phyloP scores from a whole-genome alignment of 2,113 vertebrate species.

The Sylvilagus bachmani region DNA sequence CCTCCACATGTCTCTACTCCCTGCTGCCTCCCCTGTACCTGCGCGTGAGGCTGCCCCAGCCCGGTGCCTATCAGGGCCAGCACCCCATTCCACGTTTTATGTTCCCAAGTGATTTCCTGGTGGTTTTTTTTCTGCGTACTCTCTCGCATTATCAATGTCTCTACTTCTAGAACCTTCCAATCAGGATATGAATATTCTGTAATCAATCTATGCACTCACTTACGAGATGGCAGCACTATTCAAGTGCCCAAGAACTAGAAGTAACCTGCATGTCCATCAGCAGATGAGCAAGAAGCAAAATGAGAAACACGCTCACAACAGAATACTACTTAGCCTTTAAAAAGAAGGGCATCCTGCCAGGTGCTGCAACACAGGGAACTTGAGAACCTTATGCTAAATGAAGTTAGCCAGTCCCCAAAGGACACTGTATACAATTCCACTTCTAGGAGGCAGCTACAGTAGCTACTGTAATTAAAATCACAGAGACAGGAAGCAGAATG shows the following conservation, averaged over 20 bases:
- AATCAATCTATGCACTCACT: accelerated
- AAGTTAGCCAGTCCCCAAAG: not conserved
- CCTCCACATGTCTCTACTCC: no score
- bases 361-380: not conserved
- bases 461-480: not conserved
- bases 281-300: not conserved
- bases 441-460: accelerated
- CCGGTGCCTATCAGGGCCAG: not conserved
- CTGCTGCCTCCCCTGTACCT: not conserved
- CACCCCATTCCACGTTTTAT: not conserved
- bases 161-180: not conserved
- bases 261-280: not conserved
- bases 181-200: not conserved
- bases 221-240: not conserved
- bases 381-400: not conserved
- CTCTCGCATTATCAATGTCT: not conserved
- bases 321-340: not conserved
- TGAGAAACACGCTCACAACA: accelerated
- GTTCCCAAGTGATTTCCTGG: not conserved
- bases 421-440: not conserved
- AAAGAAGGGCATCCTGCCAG: not conserved
- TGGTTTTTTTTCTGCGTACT: not conserved
- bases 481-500: not conserved
- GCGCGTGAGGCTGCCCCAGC: not conserved
- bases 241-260: not conserved